These are phyloP conservation scores for Arvicola amphibius DNA, from an alignment of 2,797 vertebrate species.

Conservation along the genomic window DNA sequence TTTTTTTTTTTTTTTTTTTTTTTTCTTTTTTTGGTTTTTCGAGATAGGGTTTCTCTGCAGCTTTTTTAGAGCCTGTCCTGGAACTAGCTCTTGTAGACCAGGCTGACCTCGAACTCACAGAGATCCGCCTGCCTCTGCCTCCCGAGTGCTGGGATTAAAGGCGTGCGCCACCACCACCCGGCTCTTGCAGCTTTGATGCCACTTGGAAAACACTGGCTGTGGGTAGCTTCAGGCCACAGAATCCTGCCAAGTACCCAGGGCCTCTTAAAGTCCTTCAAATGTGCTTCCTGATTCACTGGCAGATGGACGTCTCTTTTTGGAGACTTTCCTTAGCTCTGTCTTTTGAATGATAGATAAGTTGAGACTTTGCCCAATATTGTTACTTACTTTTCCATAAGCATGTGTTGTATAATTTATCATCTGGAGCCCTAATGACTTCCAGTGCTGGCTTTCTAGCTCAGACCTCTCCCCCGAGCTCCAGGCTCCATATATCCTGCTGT, in stretches of 20 bases:
- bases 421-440: background rate
- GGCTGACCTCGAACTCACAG: too few relatives aligned
- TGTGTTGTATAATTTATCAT: constrained; percentile 43
- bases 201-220: constrained; percentile 3
- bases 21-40: too few relatives aligned
- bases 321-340: constrained; percentile 33
- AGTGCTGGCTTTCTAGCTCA: background rate
- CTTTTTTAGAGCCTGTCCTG: too few relatives aligned
- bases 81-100: too few relatives aligned
- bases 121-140: too few relatives aligned
- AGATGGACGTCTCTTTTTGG: background rate
- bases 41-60: too few relatives aligned
- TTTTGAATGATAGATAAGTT: constrained; percentile 23
- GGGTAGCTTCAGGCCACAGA: background rate
- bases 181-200: background rate
- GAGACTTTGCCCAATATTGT: background rate
- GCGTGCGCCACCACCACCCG: too few relatives aligned
- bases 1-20: too few relatives aligned
- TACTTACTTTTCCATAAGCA: constrained; percentile 17
- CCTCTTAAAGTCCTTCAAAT: constrained; percentile 7
- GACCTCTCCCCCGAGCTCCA: constrained; percentile 14
- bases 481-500: background rate
- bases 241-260: background rate
- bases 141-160: too few relatives aligned
- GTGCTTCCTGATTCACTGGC: background rate